These are phyloP conservation scores for Tichodroma muraria DNA, from an alignment of 2,113 vertebrate species.

Conservation along the genomic window DNA sequence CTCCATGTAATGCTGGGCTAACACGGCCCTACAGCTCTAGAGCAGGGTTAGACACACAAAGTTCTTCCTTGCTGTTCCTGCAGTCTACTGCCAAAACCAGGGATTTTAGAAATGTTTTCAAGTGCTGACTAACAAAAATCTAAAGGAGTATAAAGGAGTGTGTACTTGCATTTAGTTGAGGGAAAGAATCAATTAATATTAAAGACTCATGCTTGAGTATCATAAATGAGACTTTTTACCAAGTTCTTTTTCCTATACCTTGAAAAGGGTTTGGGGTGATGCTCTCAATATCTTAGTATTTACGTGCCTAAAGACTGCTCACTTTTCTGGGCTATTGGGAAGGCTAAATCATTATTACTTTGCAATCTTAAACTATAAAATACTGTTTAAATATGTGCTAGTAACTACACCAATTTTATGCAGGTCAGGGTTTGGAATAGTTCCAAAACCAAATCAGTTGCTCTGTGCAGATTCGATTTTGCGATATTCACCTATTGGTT, in stretches of 20 bases:
- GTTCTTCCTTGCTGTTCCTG: not conserved
- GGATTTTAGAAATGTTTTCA: not conserved
- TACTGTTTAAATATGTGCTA: not conserved
- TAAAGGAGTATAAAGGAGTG: not conserved
- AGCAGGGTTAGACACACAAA: not conserved
- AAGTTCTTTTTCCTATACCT: not conserved
- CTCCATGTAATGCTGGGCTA: not conserved
- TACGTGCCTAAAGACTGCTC: not conserved
- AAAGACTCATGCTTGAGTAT: not conserved
- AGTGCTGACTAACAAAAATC: not conserved
- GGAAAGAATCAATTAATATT: not conserved
- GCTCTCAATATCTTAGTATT: not conserved
- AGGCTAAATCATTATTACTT: not conserved
- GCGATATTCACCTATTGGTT: not conserved
- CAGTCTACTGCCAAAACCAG: not conserved
- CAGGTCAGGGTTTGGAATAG: not conserved
- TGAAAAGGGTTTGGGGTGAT: not conserved
- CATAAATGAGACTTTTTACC: not conserved
- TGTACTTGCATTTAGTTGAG: not conserved
- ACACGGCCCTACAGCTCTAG: not conserved
- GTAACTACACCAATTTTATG: not conserved
- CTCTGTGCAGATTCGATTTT: not conserved
- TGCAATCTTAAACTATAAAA: not conserved
- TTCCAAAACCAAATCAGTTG: constrained; percentile 26
- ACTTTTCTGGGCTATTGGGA: not conserved